Evolutionary conservation across 2,797 vertebrate genomes (phyloP).

Genomic region (Pangasius mekongensis): DNA sequence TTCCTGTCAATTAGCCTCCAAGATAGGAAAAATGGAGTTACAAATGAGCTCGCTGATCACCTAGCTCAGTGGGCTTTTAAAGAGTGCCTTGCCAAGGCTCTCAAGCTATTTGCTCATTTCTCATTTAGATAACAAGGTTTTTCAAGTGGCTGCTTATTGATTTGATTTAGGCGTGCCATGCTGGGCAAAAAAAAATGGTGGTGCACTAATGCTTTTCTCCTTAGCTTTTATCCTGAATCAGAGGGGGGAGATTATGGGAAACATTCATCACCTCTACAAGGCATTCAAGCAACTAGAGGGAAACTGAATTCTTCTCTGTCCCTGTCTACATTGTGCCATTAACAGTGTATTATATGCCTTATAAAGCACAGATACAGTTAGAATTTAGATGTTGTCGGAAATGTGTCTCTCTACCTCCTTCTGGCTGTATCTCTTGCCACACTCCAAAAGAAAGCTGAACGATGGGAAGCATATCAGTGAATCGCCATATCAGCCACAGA

Average conservation of each 20-base stretch:
- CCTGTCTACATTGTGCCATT: constrained; percentile 36
- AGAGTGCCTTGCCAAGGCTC: constrained; percentile 51
- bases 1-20: constrained; percentile 68
- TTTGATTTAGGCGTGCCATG: constrained; percentile 62
- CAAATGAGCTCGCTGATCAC: constrained; percentile 67
- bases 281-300: constrained; percentile 63
- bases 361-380: constrained; percentile 49
- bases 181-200: constrained; percentile 59
- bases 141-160: constrained; percentile 69
- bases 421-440: constrained; percentile 33
- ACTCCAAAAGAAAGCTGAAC: constrained; percentile 60
- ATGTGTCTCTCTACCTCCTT: constrained; percentile 58
- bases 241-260: constrained; percentile 56
- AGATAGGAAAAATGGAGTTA: constrained; percentile 52
- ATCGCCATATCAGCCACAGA: constrained; percentile 60
- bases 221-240: constrained; percentile 55
- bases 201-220: constrained; percentile 63
- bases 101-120: constrained; percentile 65
- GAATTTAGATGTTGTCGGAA: constrained; percentile 64
- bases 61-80: constrained; percentile 60
- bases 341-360: constrained; percentile 6
- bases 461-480: constrained; percentile 65
- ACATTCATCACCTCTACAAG: constrained; percentile 66
- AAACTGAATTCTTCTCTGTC: constrained; percentile 57
- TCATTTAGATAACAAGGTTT: constrained; percentile 67